Evolutionary conservation across 2,888 invertebrate species (phyloP).

Genomic region (Meiosimyza platycephala): DNA sequence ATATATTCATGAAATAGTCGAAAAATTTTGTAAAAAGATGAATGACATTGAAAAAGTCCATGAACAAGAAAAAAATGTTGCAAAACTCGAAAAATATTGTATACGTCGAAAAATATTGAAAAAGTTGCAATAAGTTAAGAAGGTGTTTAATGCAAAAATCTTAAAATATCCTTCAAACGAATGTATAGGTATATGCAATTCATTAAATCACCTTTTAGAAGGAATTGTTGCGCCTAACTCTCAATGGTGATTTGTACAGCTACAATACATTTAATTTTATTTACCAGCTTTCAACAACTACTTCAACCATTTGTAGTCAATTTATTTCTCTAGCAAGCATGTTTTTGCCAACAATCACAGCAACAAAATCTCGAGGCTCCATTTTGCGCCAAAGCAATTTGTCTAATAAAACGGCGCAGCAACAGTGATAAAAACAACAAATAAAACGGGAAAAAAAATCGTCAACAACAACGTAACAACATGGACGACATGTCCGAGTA

Average conservation of each 20-base stretch:
- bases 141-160: too few species aligned
- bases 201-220: too few species aligned
- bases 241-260: slow-evolving; percentile 30
- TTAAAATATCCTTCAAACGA: too few species aligned
- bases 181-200: too few species aligned
- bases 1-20: too few species aligned
- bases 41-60: too few species aligned
- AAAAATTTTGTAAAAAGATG: too few species aligned
- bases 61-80: too few species aligned
- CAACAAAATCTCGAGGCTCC: slow-evolving; percentile 19
- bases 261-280: slow-evolving; percentile 20
- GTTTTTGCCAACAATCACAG: slow-evolving; percentile 15
- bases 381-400: slow-evolving; percentile 46
- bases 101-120: too few species aligned
- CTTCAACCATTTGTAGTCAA: slow-evolving; percentile 11
- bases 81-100: too few species aligned
- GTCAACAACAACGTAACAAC: slow-evolving; percentile 38
- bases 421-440: slow-evolving; percentile 12
- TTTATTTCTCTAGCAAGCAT: background rate
- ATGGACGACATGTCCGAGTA: slow-evolving; percentile 34
- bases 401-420: slow-evolving; percentile 45
- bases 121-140: too few species aligned
- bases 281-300: slow-evolving; percentile 19
- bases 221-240: background rate
- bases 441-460: slow-evolving; percentile 31